Evolutionary conservation across 2,888 invertebrate genomes (phyloP), one percentile per base, ranked within the genome.

Genomic region (Nematopogon swammerdamellus): DNA sequence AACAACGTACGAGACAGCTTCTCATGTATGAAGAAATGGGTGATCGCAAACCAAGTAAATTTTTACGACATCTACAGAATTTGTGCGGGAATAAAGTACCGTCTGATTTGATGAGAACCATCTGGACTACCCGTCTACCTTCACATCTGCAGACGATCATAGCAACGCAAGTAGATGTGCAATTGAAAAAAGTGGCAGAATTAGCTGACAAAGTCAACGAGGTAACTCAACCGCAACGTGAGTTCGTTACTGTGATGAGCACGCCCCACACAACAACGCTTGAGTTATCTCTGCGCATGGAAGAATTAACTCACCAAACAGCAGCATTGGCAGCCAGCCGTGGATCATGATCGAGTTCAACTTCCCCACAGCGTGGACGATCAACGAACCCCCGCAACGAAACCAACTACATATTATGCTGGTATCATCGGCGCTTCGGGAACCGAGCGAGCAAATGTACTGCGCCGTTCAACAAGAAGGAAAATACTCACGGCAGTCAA

Each of bases 401-500:
- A 18, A 43, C 16, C 4, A 43, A 17, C 18, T 6, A 16, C 44
- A 43, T 16, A 44, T 1, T 16, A 44, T 54, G 55, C 18, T 56
- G 54, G 55, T 52, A 54, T 20, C 55, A 25, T 25, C 25, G 8
- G 4, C 25, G 25, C 54, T 29, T 19, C 49, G 8, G n/a, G 45
- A 19, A 18, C 54, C 45, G 29, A 53, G 55, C 16, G 10, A 43
- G 1, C 14, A 20, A 17, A 25, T 25, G 25, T 25, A 52, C 52
- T 18, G 54, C 53, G 46, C 42, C n/a, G 50, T 53, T 53, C 47
- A 55, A 49, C 29, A 2, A 17, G 8, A 48, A 16, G 44, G 25
- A 25, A 25, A 25, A 25, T 8, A 25, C 5, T 25, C 25, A 25
- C 17, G 53, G 50, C 51, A 51, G 50, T 57, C 57, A 51, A 44